Base-by-base conservation (phyloP, 2,888 invertebrate species). In the Theretra japonica region DNA sequence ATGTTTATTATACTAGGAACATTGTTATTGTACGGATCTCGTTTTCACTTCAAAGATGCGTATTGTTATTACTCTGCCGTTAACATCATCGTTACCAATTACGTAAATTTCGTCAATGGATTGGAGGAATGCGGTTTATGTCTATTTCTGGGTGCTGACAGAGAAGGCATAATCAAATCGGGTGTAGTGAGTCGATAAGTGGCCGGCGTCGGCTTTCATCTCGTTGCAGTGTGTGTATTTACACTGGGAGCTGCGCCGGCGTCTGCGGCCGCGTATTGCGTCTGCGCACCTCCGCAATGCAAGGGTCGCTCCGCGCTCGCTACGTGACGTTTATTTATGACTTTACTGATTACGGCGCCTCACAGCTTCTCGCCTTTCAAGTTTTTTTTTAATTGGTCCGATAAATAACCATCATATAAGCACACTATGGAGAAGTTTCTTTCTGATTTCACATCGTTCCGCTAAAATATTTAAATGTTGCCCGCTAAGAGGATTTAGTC, bases 131-230 rank as follows among this genome's bases (percentile, higher is more conserved):
- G 84, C 79, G 82, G 83, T 88, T 82, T 84, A 83, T 80, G 82
- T 91, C 91, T 94, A 93, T 94, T 93, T 92, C 83, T 82, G 90
- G 89, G 85, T 89, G 90, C 85, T 92, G 93, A 93, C 92, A 90
- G 88, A 88, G 83, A 83, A 83, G 85, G 84, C 85, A 88, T 90
- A 90, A 90, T 90, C 90, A 88, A 87, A 87, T 87, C 89, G 88
- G 86, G 87, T 75, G 89, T 87, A 89, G 86, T 82, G 86, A 88
- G 87, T 86, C 87, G 92, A 93, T 94, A 94, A 94, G 94, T 93
- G 91, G 89, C 82, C 81, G 87, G 90, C 89, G 89, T 89, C 87
- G 82, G 88, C 94, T 93, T 92, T 92, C 93, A 92, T 92, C 91
- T 93, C 83, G 76, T 83, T 80, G 79, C 79, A 81, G 86, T 85